phyloP scores from a whole-genome alignment of 92 coral and sea anemone species.

The Epizoanthus fatuus region DNA sequence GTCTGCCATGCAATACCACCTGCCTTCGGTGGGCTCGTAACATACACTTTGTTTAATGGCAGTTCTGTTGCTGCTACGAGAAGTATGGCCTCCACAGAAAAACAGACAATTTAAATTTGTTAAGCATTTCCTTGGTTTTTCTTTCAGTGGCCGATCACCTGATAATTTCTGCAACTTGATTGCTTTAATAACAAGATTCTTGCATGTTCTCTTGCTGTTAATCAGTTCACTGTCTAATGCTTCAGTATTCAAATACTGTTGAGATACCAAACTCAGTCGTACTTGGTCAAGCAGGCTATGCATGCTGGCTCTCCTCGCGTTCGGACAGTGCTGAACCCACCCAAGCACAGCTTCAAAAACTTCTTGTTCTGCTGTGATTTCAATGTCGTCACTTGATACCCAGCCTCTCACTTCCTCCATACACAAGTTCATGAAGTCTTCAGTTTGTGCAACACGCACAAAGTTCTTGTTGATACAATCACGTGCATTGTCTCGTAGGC shows the following conservation, averaged over 20 bases:
- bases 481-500: slow-evolving; percentile 74
- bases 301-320: slow-evolving; percentile 75
- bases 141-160: background rate
- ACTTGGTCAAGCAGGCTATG: slow-evolving; percentile 72
- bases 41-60: background rate
- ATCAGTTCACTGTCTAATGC: slow-evolving; percentile 72
- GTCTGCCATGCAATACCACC: background rate
- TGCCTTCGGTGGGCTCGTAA: background rate
- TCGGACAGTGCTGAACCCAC: slow-evolving; percentile 76
- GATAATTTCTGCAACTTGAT: slow-evolving; percentile 59
- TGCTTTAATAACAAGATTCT: slow-evolving; percentile 50
- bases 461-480: slow-evolving; percentile 80
- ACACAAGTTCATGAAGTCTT: slow-evolving; percentile 78
- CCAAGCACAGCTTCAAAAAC: slow-evolving; percentile 83
- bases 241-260: slow-evolving; percentile 67
- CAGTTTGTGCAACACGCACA: slow-evolving; percentile 68
- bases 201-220: slow-evolving; percentile 60
- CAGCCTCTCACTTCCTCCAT: slow-evolving; percentile 83
- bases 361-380: slow-evolving; percentile 80
- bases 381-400: slow-evolving; percentile 87
- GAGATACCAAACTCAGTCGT: slow-evolving; percentile 74
- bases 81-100: background rate
- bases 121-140: slow-evolving; percentile 5
- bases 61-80: background rate
- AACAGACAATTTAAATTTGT: slow-evolving; percentile 6